A percentile compares a stretch with the other conserved stretches of the same genome.
Evolutionary conservation across 2,888 invertebrate species (phyloP).

Genomic region (Gymnosoma rotundatum): DNA sequence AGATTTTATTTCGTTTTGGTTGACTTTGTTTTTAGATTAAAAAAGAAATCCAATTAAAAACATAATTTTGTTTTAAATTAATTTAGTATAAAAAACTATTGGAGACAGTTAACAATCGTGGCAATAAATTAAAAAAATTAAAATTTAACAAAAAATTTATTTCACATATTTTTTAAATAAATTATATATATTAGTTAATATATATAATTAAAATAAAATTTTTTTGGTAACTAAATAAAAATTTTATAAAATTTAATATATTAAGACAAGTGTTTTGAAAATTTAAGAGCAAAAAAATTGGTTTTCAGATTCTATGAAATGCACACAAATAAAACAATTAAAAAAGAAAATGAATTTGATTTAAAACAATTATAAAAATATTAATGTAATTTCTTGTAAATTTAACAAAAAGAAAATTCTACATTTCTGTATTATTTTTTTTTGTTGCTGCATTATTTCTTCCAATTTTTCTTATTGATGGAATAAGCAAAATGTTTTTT

Average conservation of each 20-base stretch:
- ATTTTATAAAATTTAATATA: not conserved
- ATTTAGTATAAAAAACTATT: constrained; percentile 30
- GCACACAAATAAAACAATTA: too few species aligned
- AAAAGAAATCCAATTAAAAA: constrained; percentile 12
- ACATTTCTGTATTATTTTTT: too few species aligned
- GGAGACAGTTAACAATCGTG: constrained; percentile 6
- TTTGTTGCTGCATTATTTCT: not conserved
- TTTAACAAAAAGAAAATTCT: not conserved
- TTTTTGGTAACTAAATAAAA: constrained; percentile 16
- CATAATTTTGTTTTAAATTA: constrained; percentile 28
- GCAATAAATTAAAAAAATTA: not conserved
- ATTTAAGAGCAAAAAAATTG: too few species aligned
- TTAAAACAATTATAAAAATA: too few species aligned
- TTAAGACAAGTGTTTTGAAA: too few species aligned
- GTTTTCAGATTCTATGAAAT: too few species aligned
- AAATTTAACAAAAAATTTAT: not conserved
- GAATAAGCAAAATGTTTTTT: not conserved
- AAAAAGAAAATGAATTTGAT: too few species aligned
- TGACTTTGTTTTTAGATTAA: constrained; percentile 9
- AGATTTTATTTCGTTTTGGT: constrained; percentile 20
- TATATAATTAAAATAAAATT: not conserved
- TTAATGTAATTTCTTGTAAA: too few species aligned
- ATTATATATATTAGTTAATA: constrained; percentile 6
- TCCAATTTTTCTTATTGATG: not conserved
- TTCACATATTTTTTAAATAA: not conserved